Conservation (phyloP, 2,888 invertebrate species). For the Malthinus flaveolus region DNA sequence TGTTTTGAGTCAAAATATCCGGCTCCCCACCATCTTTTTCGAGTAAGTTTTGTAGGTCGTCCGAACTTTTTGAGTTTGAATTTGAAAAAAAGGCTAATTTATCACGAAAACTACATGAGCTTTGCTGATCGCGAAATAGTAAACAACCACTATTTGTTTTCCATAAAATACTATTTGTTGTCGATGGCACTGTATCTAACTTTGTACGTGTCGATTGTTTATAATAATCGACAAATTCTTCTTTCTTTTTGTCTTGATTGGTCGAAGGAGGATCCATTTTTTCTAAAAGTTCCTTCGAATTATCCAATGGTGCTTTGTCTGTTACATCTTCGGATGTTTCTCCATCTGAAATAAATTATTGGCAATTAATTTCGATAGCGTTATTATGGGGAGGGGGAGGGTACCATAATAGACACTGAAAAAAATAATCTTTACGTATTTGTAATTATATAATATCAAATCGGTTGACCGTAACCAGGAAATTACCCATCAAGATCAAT, state of each 20-base stretch:
- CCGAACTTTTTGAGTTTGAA: slow-evolving; percentile 41
- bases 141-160: slow-evolving; percentile 38
- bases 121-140: slow-evolving; percentile 75
- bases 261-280: slow-evolving; percentile 60
- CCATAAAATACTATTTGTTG: slow-evolving; percentile 15
- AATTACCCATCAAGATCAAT: no score
- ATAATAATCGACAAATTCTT: slow-evolving; percentile 76
- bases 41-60: slow-evolving; percentile 20
- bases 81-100: slow-evolving; percentile 86
- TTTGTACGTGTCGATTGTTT: slow-evolving; percentile 53
- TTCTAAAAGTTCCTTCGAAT: not conserved
- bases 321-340: not conserved
- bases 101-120: slow-evolving; percentile 80
- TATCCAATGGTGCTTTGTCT: no score
- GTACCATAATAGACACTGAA: no score
- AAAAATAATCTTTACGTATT: no score
- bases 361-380: no score
- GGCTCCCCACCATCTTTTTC: not conserved
- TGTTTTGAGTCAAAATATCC: not conserved
- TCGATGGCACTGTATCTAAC: no score
- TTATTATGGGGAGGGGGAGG: no score
- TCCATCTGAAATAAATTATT: not conserved
- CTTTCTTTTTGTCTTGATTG: slow-evolving; percentile 80
- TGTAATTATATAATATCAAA: no score
- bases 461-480: no score